phyloP scores from a whole-genome alignment of 2,113 vertebrate species.

The Elaphurus davidianus region DNA sequence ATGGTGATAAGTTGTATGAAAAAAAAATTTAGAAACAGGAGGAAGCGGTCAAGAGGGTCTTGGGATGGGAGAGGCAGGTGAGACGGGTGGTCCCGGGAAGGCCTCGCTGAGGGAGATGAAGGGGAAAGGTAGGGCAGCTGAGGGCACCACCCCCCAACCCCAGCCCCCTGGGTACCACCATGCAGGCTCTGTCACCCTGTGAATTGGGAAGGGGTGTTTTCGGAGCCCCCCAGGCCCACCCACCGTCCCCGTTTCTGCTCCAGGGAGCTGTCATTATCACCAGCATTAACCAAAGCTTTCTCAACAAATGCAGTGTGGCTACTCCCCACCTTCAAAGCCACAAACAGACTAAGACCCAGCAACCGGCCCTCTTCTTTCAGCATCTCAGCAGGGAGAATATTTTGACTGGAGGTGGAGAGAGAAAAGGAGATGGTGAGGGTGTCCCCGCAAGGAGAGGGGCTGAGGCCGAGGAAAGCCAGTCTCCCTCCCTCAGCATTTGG shows the following conservation, averaged over 20 bases:
- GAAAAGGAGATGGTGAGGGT: background rate
- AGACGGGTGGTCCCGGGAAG: too few species aligned
- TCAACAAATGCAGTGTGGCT: background rate
- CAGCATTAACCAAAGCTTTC: background rate
- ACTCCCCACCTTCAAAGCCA: background rate
- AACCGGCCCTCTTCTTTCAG: background rate
- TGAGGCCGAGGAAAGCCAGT: background rate
- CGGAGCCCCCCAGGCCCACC: too few species aligned
- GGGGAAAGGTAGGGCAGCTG: background rate
- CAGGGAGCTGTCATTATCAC: background rate
- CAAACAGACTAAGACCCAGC: background rate
- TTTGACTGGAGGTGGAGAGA: background rate
- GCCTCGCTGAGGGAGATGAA: background rate
- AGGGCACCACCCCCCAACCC: accelerated
- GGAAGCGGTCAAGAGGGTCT: background rate
- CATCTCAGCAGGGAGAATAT: background rate
- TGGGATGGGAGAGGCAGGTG: background rate
- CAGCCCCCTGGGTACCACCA: background rate
- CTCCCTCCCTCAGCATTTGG: background rate
- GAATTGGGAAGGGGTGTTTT: background rate
- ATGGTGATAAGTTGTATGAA: background rate
- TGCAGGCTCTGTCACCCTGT: background rate
- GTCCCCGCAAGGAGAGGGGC: background rate
- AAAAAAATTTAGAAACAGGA: background rate
- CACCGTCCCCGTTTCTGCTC: accelerated